Base-by-base conservation (phyloP, 2,797 vertebrate species). In the Varecia variegata region DNA sequence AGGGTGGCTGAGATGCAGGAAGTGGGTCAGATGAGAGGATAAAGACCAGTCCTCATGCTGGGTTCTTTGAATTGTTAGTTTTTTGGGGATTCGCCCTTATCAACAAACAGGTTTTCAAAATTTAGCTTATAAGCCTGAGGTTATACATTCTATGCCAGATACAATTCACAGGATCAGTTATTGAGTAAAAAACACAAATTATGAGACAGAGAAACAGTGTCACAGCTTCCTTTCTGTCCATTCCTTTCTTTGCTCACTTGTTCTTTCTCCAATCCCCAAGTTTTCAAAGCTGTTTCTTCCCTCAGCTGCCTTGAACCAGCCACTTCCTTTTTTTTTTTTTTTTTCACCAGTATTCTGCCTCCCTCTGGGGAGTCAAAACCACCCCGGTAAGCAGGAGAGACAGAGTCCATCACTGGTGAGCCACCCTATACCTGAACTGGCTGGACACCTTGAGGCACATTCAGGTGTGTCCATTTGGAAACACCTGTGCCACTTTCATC, bases 21-120 rank as follows among this genome's bases (percentile, higher is more conserved):
- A 3, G 6, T 11, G 4, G 20, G 23, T 62, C 70, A 43, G 47
- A 12, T 5, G 35, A 52, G n/a, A 92, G 79, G 27, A 35, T 0
- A 35, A 38, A 25, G 30, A 20, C 5, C 52, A 67, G 20, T 82
- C 85, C 96, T 97, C 80, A 97, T 95, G 97, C 96, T 97, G 97
- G 96, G 54, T 96, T 97, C 95, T 96, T 97, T 97, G 90, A 77
- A 60, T 84, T 62, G 25, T 81, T 43, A n/a, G 58, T 21, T 65
- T 30, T 58, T 74, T 47, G 45, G 5, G 18, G 8, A 35, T 7
- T 70, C 56, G 68, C 65, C 54, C 25, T 35, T 65, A 35, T 45
- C 60, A 52, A 43, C 65, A 71, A 58, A 50, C 17, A 93, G 20
- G 32, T 13, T 40, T 73, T 93, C 40, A 35, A 83, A 73, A 52